A percentile compares a stretch with the other conserved stretches of the same genome.
These are phyloP conservation scores for Eupeodes corollae DNA, from an alignment of 1,140 invertebrate genomes.

Conservation along the genomic window DNA sequence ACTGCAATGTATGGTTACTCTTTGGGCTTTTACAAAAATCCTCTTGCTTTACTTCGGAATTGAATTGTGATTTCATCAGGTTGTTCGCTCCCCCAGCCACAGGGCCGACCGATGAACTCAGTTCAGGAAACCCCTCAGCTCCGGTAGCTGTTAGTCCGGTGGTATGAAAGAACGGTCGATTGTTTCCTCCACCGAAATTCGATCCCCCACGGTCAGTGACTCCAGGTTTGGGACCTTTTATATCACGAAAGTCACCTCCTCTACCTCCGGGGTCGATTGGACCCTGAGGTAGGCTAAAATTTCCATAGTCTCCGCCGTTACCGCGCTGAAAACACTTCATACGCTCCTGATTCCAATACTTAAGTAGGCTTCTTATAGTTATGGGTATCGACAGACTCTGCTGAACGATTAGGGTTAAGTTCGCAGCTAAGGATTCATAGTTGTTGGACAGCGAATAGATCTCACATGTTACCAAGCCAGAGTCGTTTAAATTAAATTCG, in stretches of 20 bases:
- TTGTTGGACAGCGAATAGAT: slow-evolving; percentile 46
- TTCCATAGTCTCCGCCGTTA: slow-evolving; percentile 27
- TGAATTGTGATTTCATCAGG: neutral
- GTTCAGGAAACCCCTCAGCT: slow-evolving; percentile 1
- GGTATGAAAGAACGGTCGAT: slow-evolving; percentile 1
- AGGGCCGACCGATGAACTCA: slow-evolving; percentile 4
- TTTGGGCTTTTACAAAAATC: slow-evolving; percentile 44
- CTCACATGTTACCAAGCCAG: slow-evolving; percentile 56
- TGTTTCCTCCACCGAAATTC: slow-evolving; percentile 32
- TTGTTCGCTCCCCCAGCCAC: too few species aligned
- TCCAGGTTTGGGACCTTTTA: slow-evolving; percentile 27
- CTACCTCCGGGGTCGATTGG: slow-evolving; percentile 20
- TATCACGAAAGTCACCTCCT: neutral
- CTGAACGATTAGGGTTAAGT: slow-evolving; percentile 77
- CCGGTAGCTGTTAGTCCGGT: neutral
- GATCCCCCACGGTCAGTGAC: slow-evolving; percentile 26
- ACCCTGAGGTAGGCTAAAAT: slow-evolving; percentile 30
- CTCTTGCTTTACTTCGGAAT: slow-evolving; percentile 18
- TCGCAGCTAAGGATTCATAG: slow-evolving; percentile 49
- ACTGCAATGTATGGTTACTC: slow-evolving; percentile 10
- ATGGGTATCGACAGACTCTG: slow-evolving; percentile 84
- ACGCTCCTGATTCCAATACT: slow-evolving; percentile 49
- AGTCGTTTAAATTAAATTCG: slow-evolving; percentile 76
- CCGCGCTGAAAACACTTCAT: slow-evolving; percentile 41
- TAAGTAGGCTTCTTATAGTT: slow-evolving; percentile 59